These are phyloP conservation scores for Cromileptes altivelis DNA, from an alignment of 2,113 vertebrate species.

Conservation along the genomic window DNA sequence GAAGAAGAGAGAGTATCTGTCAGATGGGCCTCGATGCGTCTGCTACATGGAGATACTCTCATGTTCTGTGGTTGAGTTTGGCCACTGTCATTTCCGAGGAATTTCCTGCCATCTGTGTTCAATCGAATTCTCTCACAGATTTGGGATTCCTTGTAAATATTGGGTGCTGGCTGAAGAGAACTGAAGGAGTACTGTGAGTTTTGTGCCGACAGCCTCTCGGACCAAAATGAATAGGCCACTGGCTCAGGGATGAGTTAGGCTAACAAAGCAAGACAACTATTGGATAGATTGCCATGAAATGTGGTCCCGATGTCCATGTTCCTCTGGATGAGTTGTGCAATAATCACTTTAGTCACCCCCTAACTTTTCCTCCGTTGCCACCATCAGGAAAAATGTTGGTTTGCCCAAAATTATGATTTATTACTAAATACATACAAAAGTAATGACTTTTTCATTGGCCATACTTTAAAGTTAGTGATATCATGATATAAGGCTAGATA, in stretches of 20 bases:
- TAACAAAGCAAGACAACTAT: conserved; percentile 10
- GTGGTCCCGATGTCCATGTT: not conserved
- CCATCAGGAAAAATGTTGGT: not conserved
- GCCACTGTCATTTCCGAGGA: conserved; percentile 97
- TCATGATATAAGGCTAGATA: too few species aligned
- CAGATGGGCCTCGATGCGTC: conserved; percentile 85
- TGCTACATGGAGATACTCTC: conserved; percentile 90
- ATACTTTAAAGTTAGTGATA: not conserved
- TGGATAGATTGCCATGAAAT: not conserved
- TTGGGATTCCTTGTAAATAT: conserved; percentile 96
- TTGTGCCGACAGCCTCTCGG: conserved; percentile 82
- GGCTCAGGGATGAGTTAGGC: conserved; percentile 7
- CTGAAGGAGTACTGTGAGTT: conserved; percentile 85
- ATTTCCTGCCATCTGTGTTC: conserved; percentile 99
- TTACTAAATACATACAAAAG: not conserved
- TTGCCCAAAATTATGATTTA: not conserved
- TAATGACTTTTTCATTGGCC: not conserved
- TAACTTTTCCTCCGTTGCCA: not conserved
- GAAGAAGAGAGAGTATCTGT: conserved; percentile 85
- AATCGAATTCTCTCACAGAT: conserved; percentile 97
- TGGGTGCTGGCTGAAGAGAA: conserved; percentile 88
- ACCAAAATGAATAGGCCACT: conserved; percentile 76
- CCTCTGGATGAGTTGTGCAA: not conserved
- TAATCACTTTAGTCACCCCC: not conserved
- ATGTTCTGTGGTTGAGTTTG: conserved; percentile 95